These are phyloP conservation scores for Nixonia krombeini DNA, from an alignment of 1,140 invertebrate species.

Conservation along the genomic window DNA sequence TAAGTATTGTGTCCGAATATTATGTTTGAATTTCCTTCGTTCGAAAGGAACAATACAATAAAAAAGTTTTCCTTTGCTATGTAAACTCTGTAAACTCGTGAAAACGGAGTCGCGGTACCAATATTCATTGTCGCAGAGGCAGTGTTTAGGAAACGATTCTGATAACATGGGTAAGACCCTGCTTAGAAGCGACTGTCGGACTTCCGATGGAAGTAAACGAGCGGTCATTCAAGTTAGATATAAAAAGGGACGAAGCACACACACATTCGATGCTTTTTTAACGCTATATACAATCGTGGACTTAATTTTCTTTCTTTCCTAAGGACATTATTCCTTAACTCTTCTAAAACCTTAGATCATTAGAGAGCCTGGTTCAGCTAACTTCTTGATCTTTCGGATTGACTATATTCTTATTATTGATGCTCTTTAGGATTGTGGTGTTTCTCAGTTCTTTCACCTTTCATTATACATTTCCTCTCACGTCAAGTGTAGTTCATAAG, in stretches of 20 bases:
- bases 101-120: no score
- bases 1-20: no score
- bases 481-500: no score
- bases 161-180: conserved; percentile 4
- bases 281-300: conserved; percentile 43
- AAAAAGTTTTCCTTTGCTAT: no score
- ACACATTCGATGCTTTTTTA: conserved; percentile 32
- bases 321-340: not conserved
- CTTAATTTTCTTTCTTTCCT: conserved; percentile 27
- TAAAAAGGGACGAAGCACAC: conserved; percentile 37
- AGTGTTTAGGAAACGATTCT: conserved; percentile 26
- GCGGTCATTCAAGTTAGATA: conserved; percentile 17
- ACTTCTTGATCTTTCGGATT: not conserved
- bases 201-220: conserved; percentile 12
- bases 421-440: not conserved
- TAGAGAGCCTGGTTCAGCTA: not conserved
- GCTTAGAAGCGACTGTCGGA: conserved; percentile 5
- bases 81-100: no score
- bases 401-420: not conserved
- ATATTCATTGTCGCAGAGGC: conserved; percentile 2
- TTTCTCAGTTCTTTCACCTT: not conserved
- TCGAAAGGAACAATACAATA: no score
- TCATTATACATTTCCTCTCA: not conserved
- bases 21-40: no score
- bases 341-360: not conserved